phyloP scores from a whole-genome alignment of 1,140 invertebrate species.

The Drosophila navojoa region DNA sequence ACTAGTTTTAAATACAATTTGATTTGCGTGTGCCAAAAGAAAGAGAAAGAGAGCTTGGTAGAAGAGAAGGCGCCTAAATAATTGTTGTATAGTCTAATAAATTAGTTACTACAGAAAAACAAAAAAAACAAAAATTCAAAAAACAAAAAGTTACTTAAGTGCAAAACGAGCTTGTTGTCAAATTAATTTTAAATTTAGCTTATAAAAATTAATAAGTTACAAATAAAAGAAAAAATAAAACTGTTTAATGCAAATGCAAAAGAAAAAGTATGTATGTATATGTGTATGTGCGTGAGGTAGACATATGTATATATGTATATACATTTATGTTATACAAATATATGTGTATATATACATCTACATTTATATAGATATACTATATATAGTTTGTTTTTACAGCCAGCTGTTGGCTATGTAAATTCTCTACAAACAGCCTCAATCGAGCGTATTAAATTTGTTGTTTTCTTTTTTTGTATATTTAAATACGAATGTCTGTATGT shows the following conservation, averaged over 20 bases:
- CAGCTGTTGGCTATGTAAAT: slow-evolving; percentile 15
- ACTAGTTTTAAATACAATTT: slow-evolving; percentile 54
- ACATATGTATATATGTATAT: slow-evolving; percentile 10
- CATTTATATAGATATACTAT: slow-evolving; percentile 1
- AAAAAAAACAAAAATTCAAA: slow-evolving; percentile 34
- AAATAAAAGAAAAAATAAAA: slow-evolving; percentile 12
- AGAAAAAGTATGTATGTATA: not conserved
- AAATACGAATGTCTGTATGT: not conserved
- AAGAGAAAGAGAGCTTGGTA: not conserved
- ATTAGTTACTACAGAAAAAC: slow-evolving; percentile 30
- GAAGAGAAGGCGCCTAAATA: slow-evolving; percentile 1
- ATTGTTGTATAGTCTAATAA: slow-evolving; percentile 57
- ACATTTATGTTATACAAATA: slow-evolving; percentile 7
- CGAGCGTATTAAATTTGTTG: slow-evolving; percentile 3
- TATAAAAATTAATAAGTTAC: slow-evolving; percentile 55
- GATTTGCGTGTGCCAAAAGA: slow-evolving; percentile 38
- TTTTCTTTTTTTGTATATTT: not conserved
- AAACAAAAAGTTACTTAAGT: slow-evolving; percentile 71
- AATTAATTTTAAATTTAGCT: slow-evolving; percentile 75
- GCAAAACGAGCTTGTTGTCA: slow-evolving; percentile 82
- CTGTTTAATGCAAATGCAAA: slow-evolving; percentile 8
- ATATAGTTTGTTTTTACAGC: slow-evolving; percentile 33
- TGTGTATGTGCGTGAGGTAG: slow-evolving; percentile 14
- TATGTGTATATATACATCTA: slow-evolving; percentile 14
- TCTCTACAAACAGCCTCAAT: slow-evolving; percentile 9